Conservation (phyloP, 1,140 invertebrate genomes). For the Cylas formicarius region DNA sequence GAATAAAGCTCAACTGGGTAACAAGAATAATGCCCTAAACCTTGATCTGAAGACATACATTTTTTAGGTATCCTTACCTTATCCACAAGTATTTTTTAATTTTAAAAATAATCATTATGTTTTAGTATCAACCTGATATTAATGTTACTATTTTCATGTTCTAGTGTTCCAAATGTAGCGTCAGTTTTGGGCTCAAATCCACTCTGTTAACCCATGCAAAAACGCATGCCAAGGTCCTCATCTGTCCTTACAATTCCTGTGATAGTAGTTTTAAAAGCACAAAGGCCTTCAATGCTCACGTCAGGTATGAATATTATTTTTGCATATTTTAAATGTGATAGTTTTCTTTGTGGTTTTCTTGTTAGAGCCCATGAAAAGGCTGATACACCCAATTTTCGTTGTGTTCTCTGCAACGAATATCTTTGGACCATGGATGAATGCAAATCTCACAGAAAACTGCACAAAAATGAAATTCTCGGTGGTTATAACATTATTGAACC, state of each 20-base stretch:
- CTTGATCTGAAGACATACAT: too few relatives aligned
- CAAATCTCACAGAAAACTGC: neutral
- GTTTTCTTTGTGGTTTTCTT: too few relatives aligned
- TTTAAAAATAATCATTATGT: constrained; percentile 5
- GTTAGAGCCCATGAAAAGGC: neutral
- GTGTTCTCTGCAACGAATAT: constrained; percentile 21
- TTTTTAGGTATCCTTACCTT: too few relatives aligned
- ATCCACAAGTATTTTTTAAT: too few relatives aligned
- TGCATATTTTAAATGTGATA: too few relatives aligned
- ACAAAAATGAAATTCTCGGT: constrained; percentile 5
- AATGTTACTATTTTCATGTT: too few relatives aligned
- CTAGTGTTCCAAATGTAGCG: constrained; percentile 30
- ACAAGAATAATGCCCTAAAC: too few relatives aligned
- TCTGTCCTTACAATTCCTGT: constrained; percentile 16
- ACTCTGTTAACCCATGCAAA: constrained; percentile 31
- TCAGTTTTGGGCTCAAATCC: constrained; percentile 32
- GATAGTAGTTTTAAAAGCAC: constrained; percentile 7
- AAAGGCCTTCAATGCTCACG: constrained; percentile 3
- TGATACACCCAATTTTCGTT: neutral
- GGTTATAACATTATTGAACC: constrained; percentile 9
- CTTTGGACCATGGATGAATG: constrained; percentile 16
- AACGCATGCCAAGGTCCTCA: constrained; percentile 21
- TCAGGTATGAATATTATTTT: too few relatives aligned
- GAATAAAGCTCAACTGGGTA: too few relatives aligned
- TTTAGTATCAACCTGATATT: too few relatives aligned